Evolutionary conservation across 2,797 vertebrate genomes (phyloP), one percentile per base, ranked within the genome.

Genomic region (Arctocebus calabarensis): DNA sequence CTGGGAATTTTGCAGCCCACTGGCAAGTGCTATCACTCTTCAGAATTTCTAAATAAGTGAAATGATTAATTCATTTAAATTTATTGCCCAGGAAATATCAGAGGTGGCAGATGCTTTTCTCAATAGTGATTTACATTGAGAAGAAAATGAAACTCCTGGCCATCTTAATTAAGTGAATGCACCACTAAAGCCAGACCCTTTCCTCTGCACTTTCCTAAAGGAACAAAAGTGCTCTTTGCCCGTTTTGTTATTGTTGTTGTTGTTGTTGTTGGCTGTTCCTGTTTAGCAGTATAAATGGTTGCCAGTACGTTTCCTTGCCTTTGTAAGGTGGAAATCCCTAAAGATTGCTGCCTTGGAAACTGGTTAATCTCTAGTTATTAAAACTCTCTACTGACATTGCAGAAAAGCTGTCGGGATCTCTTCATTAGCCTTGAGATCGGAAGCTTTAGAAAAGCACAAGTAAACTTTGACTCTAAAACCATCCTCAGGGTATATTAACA

Each of bases 291-390:
- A 85, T 83, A 55, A 12, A 62, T 75, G 88, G 88, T 94, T 84
- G 40, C 37, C 48, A 77, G 2, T 74, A 90, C 4, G 89, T 40
- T 84, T 95, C 62, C 74, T 79, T 88, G 93, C 93, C 37, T 93
- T 98, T 79, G 91, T 79, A 78, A 88, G 85, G 52, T 68, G 87
- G 75, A 95, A 98, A 93, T 96, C 98, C 97, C 97, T 96, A 96
- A 98, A 98, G 98, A 98, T 96, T 95, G 90, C 97, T 98, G 95
- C 96, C 98, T 98, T 98, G 97, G 98, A 98, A 98, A 98, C 96
- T 97, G 97, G 99, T 99, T 98, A 99, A 98, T 99, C 98, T 99
- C 97, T 97, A 96, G 95, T 98, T 98, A 98, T 98, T 99, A 98
- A 97, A 97, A 37, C 91, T 97, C 96, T 98, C 98, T 98, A 98